Evolutionary conservation across 2,113 vertebrate genomes (phyloP), one percentile per base, ranked within the genome.

Genomic region (Coregonus clupeaformis): DNA sequence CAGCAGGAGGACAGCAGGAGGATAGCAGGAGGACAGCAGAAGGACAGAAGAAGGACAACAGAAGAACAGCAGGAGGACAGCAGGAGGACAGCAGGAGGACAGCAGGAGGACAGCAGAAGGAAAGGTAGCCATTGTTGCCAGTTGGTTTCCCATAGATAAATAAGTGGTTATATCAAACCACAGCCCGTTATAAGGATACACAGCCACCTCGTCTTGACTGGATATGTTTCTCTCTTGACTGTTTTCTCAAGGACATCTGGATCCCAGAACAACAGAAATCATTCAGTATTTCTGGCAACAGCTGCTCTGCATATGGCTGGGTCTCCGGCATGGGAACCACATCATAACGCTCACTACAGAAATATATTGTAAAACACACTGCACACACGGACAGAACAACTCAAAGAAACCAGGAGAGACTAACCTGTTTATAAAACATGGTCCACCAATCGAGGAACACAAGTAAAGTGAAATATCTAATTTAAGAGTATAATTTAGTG

Each of bases 401-500:
- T 68, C 68, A 77, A 42, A 81, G 32, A 73, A 78, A 75, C 62
- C 66, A 73, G 68, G 9, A 11, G 69, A 24, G 69, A 49, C 25
- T 42, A 88, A 89, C 93, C 89, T 88, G 74, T 42, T 42, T 42
- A 11, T 94, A 94, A 94, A 95, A 94, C 91, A 93, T 91, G 91
- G 92, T 92, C 93, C 87, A 42, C 63, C 14, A 89, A 94, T 95
- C 90, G 82, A 62, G 90, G 94, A 93, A 93, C 92, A 94, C 93
- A 93, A 92, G 91, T 95, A 93, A 93, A 92, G 90, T 89, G 90
- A 92, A 94, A 84, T 62, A 73, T 77, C 93, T 94, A 92, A 96
- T 96, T 94, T 94, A 95, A 95, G 94, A 88, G 90, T 90, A 91
- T 95, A 94, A 95, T 95, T 94, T 93, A 92, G 91, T 91, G 91